Conservation (phyloP, 2,888 invertebrate species). For the Syritta pipiens region DNA sequence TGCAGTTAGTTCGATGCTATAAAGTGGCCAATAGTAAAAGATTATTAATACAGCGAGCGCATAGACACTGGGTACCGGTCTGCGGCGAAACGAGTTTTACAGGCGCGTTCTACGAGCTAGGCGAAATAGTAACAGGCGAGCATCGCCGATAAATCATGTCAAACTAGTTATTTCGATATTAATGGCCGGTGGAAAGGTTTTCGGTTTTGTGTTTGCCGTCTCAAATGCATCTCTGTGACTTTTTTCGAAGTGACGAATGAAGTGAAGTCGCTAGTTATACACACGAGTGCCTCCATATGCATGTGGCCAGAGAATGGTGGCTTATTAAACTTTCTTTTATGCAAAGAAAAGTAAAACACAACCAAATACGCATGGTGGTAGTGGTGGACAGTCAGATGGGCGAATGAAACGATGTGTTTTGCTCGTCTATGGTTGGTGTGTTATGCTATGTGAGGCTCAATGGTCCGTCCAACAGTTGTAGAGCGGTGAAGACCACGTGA, state of each 20-base stretch:
- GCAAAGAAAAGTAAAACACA: conserved; percentile 48
- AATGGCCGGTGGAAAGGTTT: conserved; percentile 43
- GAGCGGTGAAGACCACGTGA: conserved; percentile 28
- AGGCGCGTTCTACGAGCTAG: conserved; percentile 36
- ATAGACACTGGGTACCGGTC: conserved; percentile 41
- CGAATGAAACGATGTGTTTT: neutral
- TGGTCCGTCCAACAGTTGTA: conserved; percentile 31
- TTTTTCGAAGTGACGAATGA: neutral
- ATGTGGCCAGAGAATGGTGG: conserved; percentile 13
- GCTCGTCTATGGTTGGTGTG: neutral
- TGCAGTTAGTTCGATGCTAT: conserved; percentile 31
- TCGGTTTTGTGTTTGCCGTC: conserved; percentile 4
- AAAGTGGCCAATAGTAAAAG: conserved; percentile 57
- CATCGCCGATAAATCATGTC: conserved; percentile 60
- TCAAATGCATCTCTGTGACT: neutral
- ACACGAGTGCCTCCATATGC: neutral
- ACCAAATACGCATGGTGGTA: neutral
- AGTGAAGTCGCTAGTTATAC: too few species aligned
- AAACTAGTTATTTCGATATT: conserved; percentile 59
- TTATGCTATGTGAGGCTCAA: conserved; percentile 34
- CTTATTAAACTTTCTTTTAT: conserved; percentile 58
- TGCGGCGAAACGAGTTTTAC: conserved; percentile 54
- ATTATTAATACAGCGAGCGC: conserved; percentile 47
- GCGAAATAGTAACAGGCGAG: conserved; percentile 50
- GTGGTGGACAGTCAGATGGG: neutral